Evolutionary conservation across 2,797 vertebrate species (phyloP), one percentile per base, ranked within the genome.

Genomic region (Streptopelia turtur): DNA sequence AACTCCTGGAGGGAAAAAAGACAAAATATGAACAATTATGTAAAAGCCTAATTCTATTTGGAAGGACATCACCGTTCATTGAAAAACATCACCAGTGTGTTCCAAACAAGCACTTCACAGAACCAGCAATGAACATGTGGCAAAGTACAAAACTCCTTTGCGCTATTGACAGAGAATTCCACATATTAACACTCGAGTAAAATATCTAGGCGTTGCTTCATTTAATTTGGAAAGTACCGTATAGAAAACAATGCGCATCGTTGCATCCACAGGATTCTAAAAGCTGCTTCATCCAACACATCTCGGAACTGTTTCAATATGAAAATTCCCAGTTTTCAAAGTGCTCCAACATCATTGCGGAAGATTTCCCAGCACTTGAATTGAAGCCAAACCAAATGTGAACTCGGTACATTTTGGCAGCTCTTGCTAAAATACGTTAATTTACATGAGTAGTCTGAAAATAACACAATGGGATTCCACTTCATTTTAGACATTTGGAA

Each of bases 391-490:
- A 96, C 33, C 85, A 72, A 96, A 91, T 74, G 92, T 87, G 88
- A 96, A 94, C 87, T 94, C 94, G 94, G 96, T 94, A 96, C 97
- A 96, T 94, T 98, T 98, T 96, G 98, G 98, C 97, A 98, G 97
- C 81, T 93, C 57, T 97, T 98, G 97, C 86, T 96, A 84, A 97
- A 85, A 83, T 78, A 94, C 83, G 71, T 82, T 95, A 91, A 80
- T 91, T 98, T 93, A 97, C 96, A 97, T 84, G 92, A 95, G 81
- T 82, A 60, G 95, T 96, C 91, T 98, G 84, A 92, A 96, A 98
- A 98, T 97, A 98, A 98, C 97, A 98, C 97, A 98, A 98, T 96
- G 97, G 97, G 97, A 98, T 98, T 97, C 98, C 93, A 96, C 95
- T 97, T 97, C 95, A 87, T 97, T 97, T 96, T 96, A 98, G 96